A percentile compares a stretch with the other conserved stretches of the same genome.
These are phyloP conservation scores for Chelonia mydas DNA, from an alignment of 2,797 vertebrate genomes.

Conservation along the genomic window DNA sequence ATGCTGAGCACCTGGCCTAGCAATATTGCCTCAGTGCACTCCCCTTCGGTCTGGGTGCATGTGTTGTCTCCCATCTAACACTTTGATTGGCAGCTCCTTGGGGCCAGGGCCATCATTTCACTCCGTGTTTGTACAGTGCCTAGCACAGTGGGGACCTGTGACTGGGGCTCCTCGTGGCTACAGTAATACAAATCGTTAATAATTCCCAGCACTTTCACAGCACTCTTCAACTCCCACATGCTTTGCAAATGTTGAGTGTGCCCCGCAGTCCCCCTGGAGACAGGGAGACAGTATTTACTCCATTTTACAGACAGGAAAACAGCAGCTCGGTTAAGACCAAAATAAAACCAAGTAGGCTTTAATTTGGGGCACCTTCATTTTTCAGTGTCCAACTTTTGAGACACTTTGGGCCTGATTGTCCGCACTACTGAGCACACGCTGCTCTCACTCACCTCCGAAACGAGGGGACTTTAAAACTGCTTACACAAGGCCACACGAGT, in stretches of 20 bases:
- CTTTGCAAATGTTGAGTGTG: slow-evolving; percentile 19
- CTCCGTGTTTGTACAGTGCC: background rate
- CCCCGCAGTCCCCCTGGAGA: slow-evolving; percentile 25
- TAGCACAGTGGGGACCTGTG: background rate
- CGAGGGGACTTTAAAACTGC: background rate
- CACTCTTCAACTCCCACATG: background rate
- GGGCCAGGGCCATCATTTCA: too few species aligned
- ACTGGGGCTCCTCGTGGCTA: too few species aligned
- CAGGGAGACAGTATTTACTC: slow-evolving; percentile 58
- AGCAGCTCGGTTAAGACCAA: slow-evolving; percentile 49
- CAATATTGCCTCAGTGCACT: background rate
- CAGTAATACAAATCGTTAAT: background rate
- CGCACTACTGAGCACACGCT: slow-evolving; percentile 29
- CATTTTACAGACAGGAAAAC: background rate
- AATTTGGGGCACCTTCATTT: slow-evolving; percentile 57
- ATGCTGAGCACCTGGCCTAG: fast-evolving
- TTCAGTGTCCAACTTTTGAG: slow-evolving; percentile 29
- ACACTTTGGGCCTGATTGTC: slow-evolving; percentile 27
- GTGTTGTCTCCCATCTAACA: too few species aligned
- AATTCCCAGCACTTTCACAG: background rate
- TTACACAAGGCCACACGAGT: fast-evolving
- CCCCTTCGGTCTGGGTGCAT: background rate
- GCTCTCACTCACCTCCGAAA: slow-evolving; percentile 29
- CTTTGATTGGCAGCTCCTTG: too few species aligned
- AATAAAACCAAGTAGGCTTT: slow-evolving; percentile 57